Evolutionary conservation across 2,797 vertebrate genomes (phyloP).

Genomic region (Enteromius anoplus): DNA sequence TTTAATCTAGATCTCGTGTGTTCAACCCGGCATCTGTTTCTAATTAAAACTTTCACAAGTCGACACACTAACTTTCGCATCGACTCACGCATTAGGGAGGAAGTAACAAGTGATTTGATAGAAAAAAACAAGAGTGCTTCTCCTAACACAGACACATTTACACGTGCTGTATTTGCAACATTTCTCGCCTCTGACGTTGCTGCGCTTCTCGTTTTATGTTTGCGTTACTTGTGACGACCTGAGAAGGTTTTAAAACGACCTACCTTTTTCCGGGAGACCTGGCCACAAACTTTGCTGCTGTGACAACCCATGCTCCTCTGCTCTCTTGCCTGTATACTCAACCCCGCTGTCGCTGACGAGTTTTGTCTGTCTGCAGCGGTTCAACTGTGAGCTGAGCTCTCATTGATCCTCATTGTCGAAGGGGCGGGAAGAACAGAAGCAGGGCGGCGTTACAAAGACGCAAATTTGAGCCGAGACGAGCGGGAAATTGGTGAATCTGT

Average conservation of each 20-base stretch:
- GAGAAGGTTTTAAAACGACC: neutral
- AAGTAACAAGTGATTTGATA: slow-evolving; percentile 38
- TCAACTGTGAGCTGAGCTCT: slow-evolving; percentile 38
- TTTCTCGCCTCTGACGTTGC: neutral
- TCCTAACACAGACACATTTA: neutral
- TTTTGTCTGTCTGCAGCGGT: neutral
- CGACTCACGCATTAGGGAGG: slow-evolving; percentile 17
- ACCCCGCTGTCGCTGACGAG: no score
- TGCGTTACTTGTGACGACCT: neutral
- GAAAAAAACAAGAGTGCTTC: neutral
- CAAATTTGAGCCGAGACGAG: neutral
- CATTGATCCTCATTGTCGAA: slow-evolving; percentile 1
- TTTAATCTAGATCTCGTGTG: neutral
- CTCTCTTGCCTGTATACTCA: neutral
- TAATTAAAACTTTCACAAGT: slow-evolving; percentile 29
- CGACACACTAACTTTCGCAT: slow-evolving; percentile 9
- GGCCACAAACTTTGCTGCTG: slow-evolving; percentile 71
- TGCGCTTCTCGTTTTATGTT: slow-evolving; percentile 17
- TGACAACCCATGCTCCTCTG: slow-evolving; percentile 74
- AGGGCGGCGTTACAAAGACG: neutral
- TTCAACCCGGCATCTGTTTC: slow-evolving; percentile 34
- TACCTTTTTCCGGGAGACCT: slow-evolving; percentile 53
- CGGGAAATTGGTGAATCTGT: neutral
- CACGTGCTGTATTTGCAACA: slow-evolving; percentile 9
- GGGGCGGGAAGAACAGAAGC: neutral